phyloP scores from a whole-genome alignment of 2,888 invertebrate genomes.

The Hofmannophila pseudospretella region DNA sequence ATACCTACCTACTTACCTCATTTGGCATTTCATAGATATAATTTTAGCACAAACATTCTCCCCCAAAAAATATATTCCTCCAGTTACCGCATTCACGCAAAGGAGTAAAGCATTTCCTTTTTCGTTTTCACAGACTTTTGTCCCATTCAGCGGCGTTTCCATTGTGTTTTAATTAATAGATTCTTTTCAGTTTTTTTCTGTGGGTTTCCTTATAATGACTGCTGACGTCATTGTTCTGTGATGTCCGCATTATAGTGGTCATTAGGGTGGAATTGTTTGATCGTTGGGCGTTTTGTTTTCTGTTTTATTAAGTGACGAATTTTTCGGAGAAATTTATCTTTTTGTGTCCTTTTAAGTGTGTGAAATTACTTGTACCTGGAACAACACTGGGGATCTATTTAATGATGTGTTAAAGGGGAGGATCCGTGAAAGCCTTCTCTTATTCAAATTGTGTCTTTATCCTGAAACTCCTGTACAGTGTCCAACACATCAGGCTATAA shows the following conservation, averaged over 20 bases:
- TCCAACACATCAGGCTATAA: too few species aligned
- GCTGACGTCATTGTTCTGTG: conserved; percentile 21
- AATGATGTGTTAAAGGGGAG: too few species aligned
- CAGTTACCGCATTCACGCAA: neutral
- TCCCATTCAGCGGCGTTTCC: conserved; percentile 31
- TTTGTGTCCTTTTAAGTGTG: too few species aligned
- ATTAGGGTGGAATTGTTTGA: conserved; percentile 13
- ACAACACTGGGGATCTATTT: too few species aligned
- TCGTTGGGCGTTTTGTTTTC: conserved; percentile 11
- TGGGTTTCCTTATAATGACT: conserved; percentile 24
- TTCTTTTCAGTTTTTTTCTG: conserved; percentile 43
- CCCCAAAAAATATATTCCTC: conserved; percentile 2
- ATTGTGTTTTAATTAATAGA: conserved; percentile 60
- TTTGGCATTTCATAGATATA: too few species aligned
- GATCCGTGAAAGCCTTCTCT: too few species aligned
- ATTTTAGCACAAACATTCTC: too few species aligned
- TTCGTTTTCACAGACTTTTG: conserved; percentile 31
- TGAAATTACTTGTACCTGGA: too few species aligned
- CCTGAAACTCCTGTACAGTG: too few species aligned
- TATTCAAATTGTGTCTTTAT: too few species aligned
- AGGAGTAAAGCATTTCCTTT: conserved; percentile 9
- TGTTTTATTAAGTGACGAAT: neutral
- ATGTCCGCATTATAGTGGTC: conserved; percentile 9
- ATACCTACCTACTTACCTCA: too few species aligned
- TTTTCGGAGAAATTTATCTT: neutral